These are phyloP conservation scores for Spodoptera littoralis DNA, from an alignment of 2,888 invertebrate species.

Conservation along the genomic window DNA sequence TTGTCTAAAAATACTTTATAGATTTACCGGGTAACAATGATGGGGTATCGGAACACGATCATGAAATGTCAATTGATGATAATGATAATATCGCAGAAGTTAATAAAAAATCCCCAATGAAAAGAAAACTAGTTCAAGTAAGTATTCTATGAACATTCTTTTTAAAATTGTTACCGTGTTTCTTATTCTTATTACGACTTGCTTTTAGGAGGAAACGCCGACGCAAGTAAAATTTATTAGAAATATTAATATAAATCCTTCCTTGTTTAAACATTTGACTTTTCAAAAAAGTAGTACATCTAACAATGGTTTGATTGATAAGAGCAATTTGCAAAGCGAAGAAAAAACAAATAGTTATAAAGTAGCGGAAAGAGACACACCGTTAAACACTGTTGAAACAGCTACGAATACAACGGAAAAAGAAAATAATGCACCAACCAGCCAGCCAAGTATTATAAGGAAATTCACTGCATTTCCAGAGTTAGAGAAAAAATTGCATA, in stretches of 20 bases:
- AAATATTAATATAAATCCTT: constrained; percentile 20
- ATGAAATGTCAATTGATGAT: constrained; percentile 8
- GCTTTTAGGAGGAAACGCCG: constrained; percentile 19
- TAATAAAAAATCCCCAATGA: background rate
- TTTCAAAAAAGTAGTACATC: constrained; percentile 2
- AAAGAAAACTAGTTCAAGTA: constrained; percentile 12
- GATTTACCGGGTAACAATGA: constrained; percentile 11
- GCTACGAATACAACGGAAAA: background rate
- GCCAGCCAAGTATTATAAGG: constrained; percentile 63
- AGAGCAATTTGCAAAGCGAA: background rate
- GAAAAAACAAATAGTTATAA: constrained; percentile 2
- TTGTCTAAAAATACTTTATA: background rate
- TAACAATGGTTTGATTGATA: background rate
- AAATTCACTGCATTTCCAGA: constrained; percentile 64
- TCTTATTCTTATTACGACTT: background rate
- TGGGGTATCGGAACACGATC: constrained; percentile 3
- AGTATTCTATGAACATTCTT: background rate
- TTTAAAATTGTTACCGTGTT: background rate
- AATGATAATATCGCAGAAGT: constrained; percentile 4
- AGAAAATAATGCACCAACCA: constrained; percentile 5
- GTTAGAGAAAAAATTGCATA: constrained; percentile 54
- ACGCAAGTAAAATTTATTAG: constrained; percentile 31
- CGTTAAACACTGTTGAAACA: constrained; percentile 1
- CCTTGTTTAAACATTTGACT: constrained; percentile 23
- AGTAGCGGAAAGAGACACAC: background rate